Percentiles rank a stretch among this genome's conserved stretches.
These are phyloP conservation scores for Gibbula magus DNA, from an alignment of 2,888 invertebrate genomes.

Conservation along the genomic window DNA sequence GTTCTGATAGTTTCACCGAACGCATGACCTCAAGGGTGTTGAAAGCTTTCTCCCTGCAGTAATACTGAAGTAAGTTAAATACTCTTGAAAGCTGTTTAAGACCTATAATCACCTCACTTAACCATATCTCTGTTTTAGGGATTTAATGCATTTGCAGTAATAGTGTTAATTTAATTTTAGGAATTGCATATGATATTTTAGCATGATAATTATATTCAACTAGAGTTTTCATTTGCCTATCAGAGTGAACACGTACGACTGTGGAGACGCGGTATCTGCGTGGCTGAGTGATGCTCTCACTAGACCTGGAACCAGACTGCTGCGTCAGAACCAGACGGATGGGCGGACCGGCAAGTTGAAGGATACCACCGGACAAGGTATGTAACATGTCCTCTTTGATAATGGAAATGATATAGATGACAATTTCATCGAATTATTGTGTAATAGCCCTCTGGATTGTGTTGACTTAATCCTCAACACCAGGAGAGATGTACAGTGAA, in stretches of 20 bases:
- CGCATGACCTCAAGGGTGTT: no score
- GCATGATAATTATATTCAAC: neutral
- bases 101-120: neutral
- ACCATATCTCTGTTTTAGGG: neutral
- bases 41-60: no score
- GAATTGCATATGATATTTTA: neutral
- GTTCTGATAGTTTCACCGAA: no score
- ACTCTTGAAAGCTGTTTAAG: no score
- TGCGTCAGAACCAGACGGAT: slow-evolving; percentile 59
- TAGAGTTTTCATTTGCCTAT: neutral
- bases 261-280: slow-evolving; percentile 85
- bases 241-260: slow-evolving; percentile 83
- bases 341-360: slow-evolving; percentile 51
- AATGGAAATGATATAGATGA: no score
- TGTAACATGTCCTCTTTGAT: no score
- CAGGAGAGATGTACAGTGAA: no score
- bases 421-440: no score
- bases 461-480: no score
- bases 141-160: neutral
- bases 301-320: slow-evolving; percentile 78
- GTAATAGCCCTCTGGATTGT: no score
- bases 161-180: neutral
- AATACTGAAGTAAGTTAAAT: no score
- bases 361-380: slow-evolving; percentile 22
- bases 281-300: slow-evolving; percentile 88